Base-by-base conservation (phyloP, 1,140 invertebrate genomes). In the Trichomalopsis sarcophagae region DNA sequence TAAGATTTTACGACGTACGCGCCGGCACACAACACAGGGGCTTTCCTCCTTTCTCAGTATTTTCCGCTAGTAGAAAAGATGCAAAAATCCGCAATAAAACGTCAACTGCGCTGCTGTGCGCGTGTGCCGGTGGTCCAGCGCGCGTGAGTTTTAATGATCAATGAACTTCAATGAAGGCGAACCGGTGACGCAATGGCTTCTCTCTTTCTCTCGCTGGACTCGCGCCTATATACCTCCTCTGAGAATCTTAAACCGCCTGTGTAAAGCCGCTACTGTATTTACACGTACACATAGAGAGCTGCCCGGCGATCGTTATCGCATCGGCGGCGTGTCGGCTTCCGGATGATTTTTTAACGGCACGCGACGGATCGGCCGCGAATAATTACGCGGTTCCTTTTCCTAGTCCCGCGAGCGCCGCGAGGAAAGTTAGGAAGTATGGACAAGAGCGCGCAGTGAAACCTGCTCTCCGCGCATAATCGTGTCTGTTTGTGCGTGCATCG, bases 351-450 rank as follows among this genome's bases (percentile, higher is more conserved):
- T 84, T 75, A 73, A 68, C 77, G 69, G 17, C 50, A 73, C 81
- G 69, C 73, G 50, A 66, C 82, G 74, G 62, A 77, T 69, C 74
- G 74, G 66, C 74, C 55, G 62, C 69, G 83, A 44, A 33, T 81
- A 81, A 81, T 85, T 85, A 81, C 17, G 66, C 44, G 81, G 77
- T 84, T 88, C 33, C 50, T 73, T 44, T 44, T 82, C 82, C 77
- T 79, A 17, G 74, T 62, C 55, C 55, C 47, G 33, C 7, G 17
- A 6, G 69, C 30, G 47, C 21, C 10, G 14, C 47, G 69, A 82
- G 69, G 85, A 84, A 86, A 84, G 86, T 77, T 81, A 84, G 82
- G 79, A 84, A 87, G 79, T 73, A 50, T 17, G 68, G 68, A 33
- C 30, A 33, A 33, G 30, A 27, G 10, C 68, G 62, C 62, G 62